Evolutionary conservation across 2,888 invertebrate genomes (phyloP).

Genomic region (Anoplius nigerrimus): DNA sequence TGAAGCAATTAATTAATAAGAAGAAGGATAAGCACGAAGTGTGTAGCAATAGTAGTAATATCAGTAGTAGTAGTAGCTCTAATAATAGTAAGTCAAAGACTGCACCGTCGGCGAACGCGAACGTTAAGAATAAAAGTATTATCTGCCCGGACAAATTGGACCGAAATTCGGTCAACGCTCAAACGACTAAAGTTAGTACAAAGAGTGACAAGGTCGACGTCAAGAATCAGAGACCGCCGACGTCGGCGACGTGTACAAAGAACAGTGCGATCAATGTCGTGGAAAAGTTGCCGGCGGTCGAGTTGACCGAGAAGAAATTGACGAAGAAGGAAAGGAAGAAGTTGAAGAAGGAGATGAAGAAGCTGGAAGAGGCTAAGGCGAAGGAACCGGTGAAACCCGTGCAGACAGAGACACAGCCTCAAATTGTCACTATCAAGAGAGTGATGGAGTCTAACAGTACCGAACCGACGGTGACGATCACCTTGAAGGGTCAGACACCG

Average conservation of each 20-base stretch:
- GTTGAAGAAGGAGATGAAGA: slow-evolving; percentile 69
- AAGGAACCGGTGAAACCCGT: slow-evolving; percentile 52
- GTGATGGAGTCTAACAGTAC: slow-evolving; percentile 81
- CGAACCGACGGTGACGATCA: slow-evolving; percentile 86
- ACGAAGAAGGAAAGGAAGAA: slow-evolving; percentile 72
- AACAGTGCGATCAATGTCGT: slow-evolving; percentile 17
- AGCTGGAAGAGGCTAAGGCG: slow-evolving; percentile 67
- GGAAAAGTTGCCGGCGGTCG: slow-evolving; percentile 38
- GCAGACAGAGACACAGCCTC: slow-evolving; percentile 61
- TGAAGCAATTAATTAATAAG: slow-evolving; percentile 54
- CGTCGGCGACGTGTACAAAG: slow-evolving; percentile 30
- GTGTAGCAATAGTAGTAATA: slow-evolving; percentile 49
- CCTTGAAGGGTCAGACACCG: slow-evolving; percentile 84
- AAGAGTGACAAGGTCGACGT: slow-evolving; percentile 48
- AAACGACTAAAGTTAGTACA: slow-evolving; percentile 38
- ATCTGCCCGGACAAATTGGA: slow-evolving; percentile 39
- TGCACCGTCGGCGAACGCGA: slow-evolving; percentile 37
- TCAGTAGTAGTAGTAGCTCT: slow-evolving; percentile 47
- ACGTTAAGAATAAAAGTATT: slow-evolving; percentile 49
- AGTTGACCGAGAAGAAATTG: slow-evolving; percentile 62
- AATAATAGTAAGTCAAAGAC: slow-evolving; percentile 50
- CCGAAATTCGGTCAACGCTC: slow-evolving; percentile 27
- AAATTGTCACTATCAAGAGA: slow-evolving; percentile 82
- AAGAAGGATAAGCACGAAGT: slow-evolving; percentile 56
- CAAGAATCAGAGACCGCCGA: slow-evolving; percentile 40